A percentile compares a stretch with the other conserved stretches of the same genome.
Evolutionary conservation across 2,888 invertebrate species (phyloP).

Genomic region (Portevinia maculata): DNA sequence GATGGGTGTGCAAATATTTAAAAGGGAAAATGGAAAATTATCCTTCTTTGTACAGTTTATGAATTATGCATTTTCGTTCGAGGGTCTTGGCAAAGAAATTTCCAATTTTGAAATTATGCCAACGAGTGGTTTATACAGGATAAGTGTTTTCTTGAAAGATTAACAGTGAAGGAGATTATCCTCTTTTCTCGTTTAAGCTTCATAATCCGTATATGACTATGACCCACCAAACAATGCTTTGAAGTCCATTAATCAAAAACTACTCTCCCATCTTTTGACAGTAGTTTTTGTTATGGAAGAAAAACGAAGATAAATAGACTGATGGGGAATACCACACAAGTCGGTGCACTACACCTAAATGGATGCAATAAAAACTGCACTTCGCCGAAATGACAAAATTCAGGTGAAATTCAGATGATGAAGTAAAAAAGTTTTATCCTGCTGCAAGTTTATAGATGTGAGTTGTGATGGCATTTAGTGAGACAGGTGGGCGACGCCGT

Average conservation of each 20-base stretch:
- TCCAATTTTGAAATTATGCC: constrained; percentile 55
- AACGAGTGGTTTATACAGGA: constrained; percentile 18
- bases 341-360: constrained; percentile 32
- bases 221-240: constrained; percentile 20
- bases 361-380: constrained; percentile 69
- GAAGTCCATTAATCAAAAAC: constrained; percentile 64
- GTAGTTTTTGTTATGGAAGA: constrained; percentile 35
- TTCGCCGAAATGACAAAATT: constrained; percentile 63
- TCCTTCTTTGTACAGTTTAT: not conserved
- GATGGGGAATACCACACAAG: constrained; percentile 60
- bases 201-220: constrained; percentile 29
- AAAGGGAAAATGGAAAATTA: constrained; percentile 13
- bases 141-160: constrained; percentile 50
- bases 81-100: constrained; percentile 39
- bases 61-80: constrained; percentile 43
- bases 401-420: constrained; percentile 52
- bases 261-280: constrained; percentile 48
- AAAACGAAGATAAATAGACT: constrained; percentile 52
- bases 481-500: constrained; percentile 47
- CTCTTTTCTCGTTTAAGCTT: constrained; percentile 20
- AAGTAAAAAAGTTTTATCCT: constrained; percentile 7
- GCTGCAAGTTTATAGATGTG: constrained; percentile 28
- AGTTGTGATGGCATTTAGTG: constrained; percentile 43
- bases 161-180: constrained; percentile 24
- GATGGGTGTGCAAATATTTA: constrained; percentile 19